phyloP scores from a whole-genome alignment of 2,113 vertebrate species.

The Spea bombifrons region DNA sequence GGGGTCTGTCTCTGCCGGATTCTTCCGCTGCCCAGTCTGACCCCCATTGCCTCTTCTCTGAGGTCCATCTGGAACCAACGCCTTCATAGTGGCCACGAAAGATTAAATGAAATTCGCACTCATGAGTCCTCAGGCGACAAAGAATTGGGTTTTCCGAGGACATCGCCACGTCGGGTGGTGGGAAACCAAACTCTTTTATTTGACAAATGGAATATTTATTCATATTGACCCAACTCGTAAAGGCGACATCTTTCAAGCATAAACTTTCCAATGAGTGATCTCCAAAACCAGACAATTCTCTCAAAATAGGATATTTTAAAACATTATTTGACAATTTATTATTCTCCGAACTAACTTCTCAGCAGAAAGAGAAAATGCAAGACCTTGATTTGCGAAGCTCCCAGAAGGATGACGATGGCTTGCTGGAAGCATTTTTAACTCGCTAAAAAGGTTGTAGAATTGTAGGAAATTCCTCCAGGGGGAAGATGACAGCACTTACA shows the following conservation, averaged over 20 bases:
- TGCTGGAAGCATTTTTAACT: slow-evolving; percentile 40
- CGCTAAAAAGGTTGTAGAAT: slow-evolving; percentile 43
- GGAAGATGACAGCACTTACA: slow-evolving; percentile 37
- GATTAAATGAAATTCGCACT: no score
- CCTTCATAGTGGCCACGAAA: no score
- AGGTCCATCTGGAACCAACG: no score
- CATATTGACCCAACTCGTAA: neutral
- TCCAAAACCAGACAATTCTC: neutral
- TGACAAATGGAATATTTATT: no score
- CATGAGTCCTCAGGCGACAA: no score
- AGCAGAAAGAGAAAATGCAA: slow-evolving; percentile 21
- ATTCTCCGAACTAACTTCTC: slow-evolving; percentile 37
- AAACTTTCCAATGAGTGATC: neutral
- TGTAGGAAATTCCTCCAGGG: slow-evolving; percentile 23
- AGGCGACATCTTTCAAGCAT: neutral
- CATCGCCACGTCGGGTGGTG: no score
- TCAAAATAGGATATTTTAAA: slow-evolving; percentile 28
- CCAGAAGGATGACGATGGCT: slow-evolving; percentile 26
- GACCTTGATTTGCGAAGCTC: slow-evolving; percentile 27
- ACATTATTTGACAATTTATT: slow-evolving; percentile 35
- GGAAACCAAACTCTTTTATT: no score
- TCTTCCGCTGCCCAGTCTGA: no score
- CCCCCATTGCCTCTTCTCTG: no score
- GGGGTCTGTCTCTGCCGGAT: no score
- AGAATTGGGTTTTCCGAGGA: no score